A percentile compares a stretch with the other conserved stretches of the same genome.
Evolutionary conservation across 1,140 invertebrate species (phyloP).

Genomic region (Drosophila seguyi): DNA sequence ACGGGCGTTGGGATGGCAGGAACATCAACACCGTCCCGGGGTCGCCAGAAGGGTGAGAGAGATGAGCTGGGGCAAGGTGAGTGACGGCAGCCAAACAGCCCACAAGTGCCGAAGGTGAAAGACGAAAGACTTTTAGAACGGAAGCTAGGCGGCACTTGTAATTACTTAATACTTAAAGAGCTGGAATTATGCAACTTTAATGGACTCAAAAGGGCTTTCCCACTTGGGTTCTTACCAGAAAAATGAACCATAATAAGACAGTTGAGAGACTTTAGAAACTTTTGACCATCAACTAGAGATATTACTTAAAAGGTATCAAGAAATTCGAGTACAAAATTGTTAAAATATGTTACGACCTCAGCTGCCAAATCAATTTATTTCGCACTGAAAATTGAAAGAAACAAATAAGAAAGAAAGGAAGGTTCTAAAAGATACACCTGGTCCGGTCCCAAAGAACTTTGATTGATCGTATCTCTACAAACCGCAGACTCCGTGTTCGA

Average conservation of each 20-base stretch:
- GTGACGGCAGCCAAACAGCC: slow-evolving; percentile 15
- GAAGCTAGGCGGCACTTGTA: slow-evolving; percentile 13
- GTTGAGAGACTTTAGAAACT: not conserved
- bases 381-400: not conserved
- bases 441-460: slow-evolving; percentile 4
- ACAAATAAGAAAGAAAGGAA: not conserved
- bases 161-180: slow-evolving; percentile 17
- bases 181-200: slow-evolving; percentile 21
- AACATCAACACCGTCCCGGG: slow-evolving; percentile 31
- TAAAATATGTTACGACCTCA: not conserved
- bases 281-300: not conserved
- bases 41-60: slow-evolving; percentile 11
- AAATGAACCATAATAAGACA: not conserved
- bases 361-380: not conserved
- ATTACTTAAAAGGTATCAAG: not conserved
- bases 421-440: slow-evolving; percentile 11
- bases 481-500: slow-evolving; percentile 23
- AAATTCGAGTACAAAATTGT: too few relatives aligned
- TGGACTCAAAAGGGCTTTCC: not conserved
- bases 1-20: slow-evolving; percentile 21
- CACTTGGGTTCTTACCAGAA: not conserved
- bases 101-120: slow-evolving; percentile 28
- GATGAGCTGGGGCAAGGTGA: not conserved
- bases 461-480: slow-evolving; percentile 34
- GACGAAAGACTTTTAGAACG: slow-evolving; percentile 32